These are phyloP conservation scores for Gymnocypris eckloni DNA, from an alignment of 2,797 vertebrate genomes.

Conservation along the genomic window DNA sequence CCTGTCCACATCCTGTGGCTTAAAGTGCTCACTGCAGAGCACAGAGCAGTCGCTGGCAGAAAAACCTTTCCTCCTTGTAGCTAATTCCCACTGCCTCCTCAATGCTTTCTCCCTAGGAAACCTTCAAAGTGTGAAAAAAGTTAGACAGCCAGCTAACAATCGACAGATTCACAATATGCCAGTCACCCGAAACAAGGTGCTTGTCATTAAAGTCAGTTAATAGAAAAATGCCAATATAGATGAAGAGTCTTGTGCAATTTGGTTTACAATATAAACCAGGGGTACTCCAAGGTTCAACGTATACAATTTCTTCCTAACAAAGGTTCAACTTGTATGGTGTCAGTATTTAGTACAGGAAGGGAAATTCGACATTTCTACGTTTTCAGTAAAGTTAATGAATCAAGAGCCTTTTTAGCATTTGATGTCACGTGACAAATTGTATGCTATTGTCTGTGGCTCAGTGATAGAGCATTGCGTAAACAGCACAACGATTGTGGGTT, in stretches of 20 bases:
- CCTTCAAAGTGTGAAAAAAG: constrained; percentile 42
- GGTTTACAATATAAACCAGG: neutral
- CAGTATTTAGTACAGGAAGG: neutral
- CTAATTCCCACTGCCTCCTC: constrained; percentile 56
- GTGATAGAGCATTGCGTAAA: too few species aligned
- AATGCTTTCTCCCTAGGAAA: constrained; percentile 53
- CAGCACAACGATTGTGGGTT: too few species aligned
- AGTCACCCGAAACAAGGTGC: neutral
- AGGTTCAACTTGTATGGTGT: neutral
- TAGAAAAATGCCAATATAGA: neutral
- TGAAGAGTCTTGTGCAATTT: neutral
- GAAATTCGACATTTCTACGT: neutral
- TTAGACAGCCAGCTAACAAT: neutral
- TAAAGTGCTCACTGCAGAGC: constrained; percentile 58
- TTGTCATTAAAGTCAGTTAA: neutral
- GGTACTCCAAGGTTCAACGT: neutral
- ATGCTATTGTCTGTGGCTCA: too few species aligned
- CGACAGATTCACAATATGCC: neutral
- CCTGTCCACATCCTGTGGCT: constrained; percentile 52
- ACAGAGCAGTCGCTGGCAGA: constrained; percentile 26
- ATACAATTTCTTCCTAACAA: neutral
- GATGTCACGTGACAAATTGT: too few species aligned
- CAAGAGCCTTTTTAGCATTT: neutral
- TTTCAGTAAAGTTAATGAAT: neutral
- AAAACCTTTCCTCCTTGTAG: constrained; percentile 35